Conservation (phyloP, 92 coral and sea anemone species). For the Parazoanthus darwini region DNA sequence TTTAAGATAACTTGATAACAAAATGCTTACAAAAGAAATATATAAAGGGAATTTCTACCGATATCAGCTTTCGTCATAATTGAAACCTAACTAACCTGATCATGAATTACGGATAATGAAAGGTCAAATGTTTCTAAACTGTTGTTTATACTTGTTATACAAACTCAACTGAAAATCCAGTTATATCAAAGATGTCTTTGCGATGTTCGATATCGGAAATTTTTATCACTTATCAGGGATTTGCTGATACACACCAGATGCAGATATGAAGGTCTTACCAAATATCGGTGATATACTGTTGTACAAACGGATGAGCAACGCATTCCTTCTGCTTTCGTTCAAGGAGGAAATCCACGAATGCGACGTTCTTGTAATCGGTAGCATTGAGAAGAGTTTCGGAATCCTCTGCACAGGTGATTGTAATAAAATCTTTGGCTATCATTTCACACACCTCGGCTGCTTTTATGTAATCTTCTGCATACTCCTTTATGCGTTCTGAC, state of each 20-base stretch:
- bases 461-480: slow-evolving; percentile 60
- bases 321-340: slow-evolving; percentile 92
- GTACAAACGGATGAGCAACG: slow-evolving; percentile 93
- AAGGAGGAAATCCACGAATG: slow-evolving; percentile 90
- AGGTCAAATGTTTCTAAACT: too few relatives aligned
- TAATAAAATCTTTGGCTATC: slow-evolving; percentile 80
- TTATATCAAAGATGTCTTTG: too few relatives aligned
- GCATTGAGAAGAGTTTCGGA: slow-evolving; percentile 86
- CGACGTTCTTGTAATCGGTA: slow-evolving; percentile 76
- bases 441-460: slow-evolving; percentile 84
- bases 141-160: too few relatives aligned
- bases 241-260: background rate
- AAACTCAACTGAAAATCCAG: too few relatives aligned
- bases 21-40: too few relatives aligned
- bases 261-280: slow-evolving; percentile 46
- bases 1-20: too few relatives aligned
- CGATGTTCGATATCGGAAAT: too few relatives aligned
- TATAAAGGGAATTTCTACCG: too few relatives aligned
- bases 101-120: too few relatives aligned
- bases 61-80: too few relatives aligned
- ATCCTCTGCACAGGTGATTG: slow-evolving; percentile 88
- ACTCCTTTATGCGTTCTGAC: slow-evolving; percentile 76
- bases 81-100: too few relatives aligned
- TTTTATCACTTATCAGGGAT: too few relatives aligned
- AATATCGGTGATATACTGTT: slow-evolving; percentile 84